Evolutionary conservation across 2,888 invertebrate species (phyloP), one percentile per base, ranked within the genome.

Genomic region (Microplitis manilae): DNA sequence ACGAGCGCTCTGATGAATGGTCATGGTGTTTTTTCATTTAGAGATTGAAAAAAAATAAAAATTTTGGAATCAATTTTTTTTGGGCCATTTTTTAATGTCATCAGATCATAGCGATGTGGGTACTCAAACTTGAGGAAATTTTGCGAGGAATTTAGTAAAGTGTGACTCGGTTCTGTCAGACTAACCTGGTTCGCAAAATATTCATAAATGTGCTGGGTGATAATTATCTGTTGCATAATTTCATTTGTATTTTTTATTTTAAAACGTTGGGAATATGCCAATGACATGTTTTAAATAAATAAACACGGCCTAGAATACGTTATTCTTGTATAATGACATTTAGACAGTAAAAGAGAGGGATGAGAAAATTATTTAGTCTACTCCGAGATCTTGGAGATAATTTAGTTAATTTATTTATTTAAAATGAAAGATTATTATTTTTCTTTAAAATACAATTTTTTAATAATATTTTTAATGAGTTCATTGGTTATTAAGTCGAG

Each of bases 381-480:
- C 60, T 30, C 13, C 8, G 13, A 50, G 50, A 50, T 50, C 50
- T 15, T 69, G 41, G n/a, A 41, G 30, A 30, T 30, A 30, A 30
- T 30, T 30, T 30, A 30, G 2, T 30, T 30, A 30, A 4, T 30
- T 30, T 30, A 30, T 30, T 30, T 0, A 30, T 30, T 30, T 30
- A 30, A 0, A 30, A 30, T 30, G 30, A 30, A 4, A 4, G 38
- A 7, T 61, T 13, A 71, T 41, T 13, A 9, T 15, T 13, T 38
- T 62, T 68, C 41, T 40, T 13, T 30, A 30, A 30, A 30, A 30
- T 30, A 30, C 4, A 30, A 30, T 71, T 8, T 75, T 80, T 83
- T 82, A 61, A 73, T 84, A 64, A 64, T 86, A 17, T 84, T 77
- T 75, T 81, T 84, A 68, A 77, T 30, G 76, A 77, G 78, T 81